A percentile compares a stretch with the other conserved stretches of the same genome.
Conservation (phyloP, 2,888 invertebrate species). For the Stenolophus ochropezus region DNA sequence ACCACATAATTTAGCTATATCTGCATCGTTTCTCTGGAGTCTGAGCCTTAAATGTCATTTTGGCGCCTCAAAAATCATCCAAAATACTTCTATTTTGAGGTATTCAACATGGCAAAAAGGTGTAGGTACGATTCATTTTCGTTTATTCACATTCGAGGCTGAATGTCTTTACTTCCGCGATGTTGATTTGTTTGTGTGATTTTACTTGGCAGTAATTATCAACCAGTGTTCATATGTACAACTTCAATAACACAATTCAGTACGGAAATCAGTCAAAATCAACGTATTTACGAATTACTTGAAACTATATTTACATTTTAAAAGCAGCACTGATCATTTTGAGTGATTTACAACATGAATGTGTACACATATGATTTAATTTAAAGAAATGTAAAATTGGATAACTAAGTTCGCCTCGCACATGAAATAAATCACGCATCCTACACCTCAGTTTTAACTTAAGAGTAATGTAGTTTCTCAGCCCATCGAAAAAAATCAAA, state of each 20-base stretch:
- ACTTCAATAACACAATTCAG: constrained; percentile 4
- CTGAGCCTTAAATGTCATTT: constrained; percentile 40
- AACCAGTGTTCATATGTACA: constrained; percentile 16
- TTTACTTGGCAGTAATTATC: constrained; percentile 49
- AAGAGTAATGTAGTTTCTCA: constrained; percentile 28
- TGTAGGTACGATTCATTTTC: constrained; percentile 45
- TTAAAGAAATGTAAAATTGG: constrained; percentile 24
- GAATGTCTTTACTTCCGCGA: constrained; percentile 13
- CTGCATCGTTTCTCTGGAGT: constrained; percentile 33
- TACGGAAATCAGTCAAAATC: constrained; percentile 3
- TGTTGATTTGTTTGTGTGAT: constrained; percentile 18
- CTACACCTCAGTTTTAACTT: constrained; percentile 29
- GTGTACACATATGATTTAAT: constrained; percentile 1
- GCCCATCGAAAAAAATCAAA: constrained; percentile 33
- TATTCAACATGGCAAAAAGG: constrained; percentile 38
- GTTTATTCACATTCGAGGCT: constrained; percentile 36
- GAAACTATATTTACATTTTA: constrained; percentile 30
- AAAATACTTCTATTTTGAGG: constrained; percentile 32
- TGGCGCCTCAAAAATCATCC: constrained; percentile 33
- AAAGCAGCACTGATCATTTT: constrained; percentile 12
- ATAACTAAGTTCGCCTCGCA: constrained; percentile 4
- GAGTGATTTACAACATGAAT: constrained; percentile 23
- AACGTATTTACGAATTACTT: not conserved
- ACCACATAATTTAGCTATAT: constrained; percentile 14
- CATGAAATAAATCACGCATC: constrained; percentile 11